These are phyloP conservation scores for Vulpes lagopus DNA, from an alignment of 2,113 vertebrate species.

Conservation along the genomic window DNA sequence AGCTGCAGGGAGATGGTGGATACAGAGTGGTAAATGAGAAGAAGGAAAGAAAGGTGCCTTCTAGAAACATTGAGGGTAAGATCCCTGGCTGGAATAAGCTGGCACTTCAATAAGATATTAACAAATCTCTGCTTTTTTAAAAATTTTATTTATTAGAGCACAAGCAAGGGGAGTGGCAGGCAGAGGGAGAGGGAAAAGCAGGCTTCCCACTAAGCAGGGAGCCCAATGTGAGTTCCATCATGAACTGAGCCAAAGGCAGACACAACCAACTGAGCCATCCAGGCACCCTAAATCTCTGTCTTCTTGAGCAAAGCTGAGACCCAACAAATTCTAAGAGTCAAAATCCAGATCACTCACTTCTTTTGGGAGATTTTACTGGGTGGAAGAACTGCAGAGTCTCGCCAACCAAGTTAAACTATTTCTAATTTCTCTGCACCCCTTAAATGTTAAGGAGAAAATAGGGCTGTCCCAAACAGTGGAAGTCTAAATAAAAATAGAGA, in stretches of 20 bases:
- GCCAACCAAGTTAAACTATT: slow-evolving; percentile 27
- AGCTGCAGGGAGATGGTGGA: background rate
- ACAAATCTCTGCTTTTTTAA: background rate
- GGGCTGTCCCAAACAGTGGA: background rate
- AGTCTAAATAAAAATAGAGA: slow-evolving; percentile 39
- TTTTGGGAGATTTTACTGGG: background rate
- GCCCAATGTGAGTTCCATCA: too few relatives aligned
- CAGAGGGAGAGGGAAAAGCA: too few relatives aligned
- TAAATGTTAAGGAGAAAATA: slow-evolving; percentile 44
- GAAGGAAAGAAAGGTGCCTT: background rate
- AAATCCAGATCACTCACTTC: background rate
- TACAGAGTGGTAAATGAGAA: background rate
- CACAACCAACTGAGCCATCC: too few relatives aligned
- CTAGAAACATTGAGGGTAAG: background rate
- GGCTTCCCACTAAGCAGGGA: too few relatives aligned
- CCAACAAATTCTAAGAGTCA: background rate
- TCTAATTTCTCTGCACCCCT: slow-evolving; percentile 27
- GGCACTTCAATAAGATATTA: background rate
- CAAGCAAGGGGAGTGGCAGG: too few relatives aligned
- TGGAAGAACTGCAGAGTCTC: background rate
- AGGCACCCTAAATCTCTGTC: background rate
- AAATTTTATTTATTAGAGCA: too few relatives aligned
- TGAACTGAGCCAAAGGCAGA: too few relatives aligned
- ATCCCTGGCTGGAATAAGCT: background rate
- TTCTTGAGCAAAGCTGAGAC: background rate